phyloP scores from a whole-genome alignment of 2,888 invertebrate species.

The Drosophila conformis region DNA sequence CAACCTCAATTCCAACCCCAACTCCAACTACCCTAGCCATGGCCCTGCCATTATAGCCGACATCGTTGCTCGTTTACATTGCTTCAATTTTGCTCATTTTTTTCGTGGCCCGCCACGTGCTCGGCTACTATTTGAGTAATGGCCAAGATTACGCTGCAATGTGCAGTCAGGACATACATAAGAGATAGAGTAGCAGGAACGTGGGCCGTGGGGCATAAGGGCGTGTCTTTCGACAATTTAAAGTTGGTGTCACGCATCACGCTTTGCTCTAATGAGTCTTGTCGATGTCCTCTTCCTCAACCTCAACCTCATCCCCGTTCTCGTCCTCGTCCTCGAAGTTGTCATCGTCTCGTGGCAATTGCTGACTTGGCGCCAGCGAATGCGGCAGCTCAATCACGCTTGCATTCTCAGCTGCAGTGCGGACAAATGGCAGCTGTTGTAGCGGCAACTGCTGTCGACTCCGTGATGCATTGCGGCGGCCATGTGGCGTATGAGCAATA shows the following conservation, averaged over 20 bases:
- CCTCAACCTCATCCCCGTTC: slow-evolving; percentile 24
- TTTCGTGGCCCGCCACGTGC: slow-evolving; percentile 58
- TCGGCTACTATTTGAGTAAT: slow-evolving; percentile 73
- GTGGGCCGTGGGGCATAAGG: slow-evolving; percentile 7
- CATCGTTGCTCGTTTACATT: slow-evolving; percentile 44
- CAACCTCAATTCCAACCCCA: neutral
- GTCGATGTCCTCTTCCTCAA: slow-evolving; percentile 32
- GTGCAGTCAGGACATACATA: slow-evolving; percentile 47
- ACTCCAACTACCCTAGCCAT: neutral
- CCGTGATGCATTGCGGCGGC: slow-evolving; percentile 38
- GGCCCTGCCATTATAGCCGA: neutral
- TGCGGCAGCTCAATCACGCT: slow-evolving; percentile 63
- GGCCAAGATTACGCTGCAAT: slow-evolving; percentile 74
- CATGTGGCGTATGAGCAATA: slow-evolving; percentile 61
- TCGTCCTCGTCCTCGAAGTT: slow-evolving; percentile 13
- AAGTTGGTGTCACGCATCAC: slow-evolving; percentile 76
- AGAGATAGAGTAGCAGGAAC: neutral
- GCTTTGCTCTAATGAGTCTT: slow-evolving; percentile 70
- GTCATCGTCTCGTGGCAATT: slow-evolving; percentile 55
- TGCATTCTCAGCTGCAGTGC: slow-evolving; percentile 24
- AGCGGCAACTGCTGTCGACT: slow-evolving; percentile 19
- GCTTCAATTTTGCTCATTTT: slow-evolving; percentile 34
- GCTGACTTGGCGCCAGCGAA: slow-evolving; percentile 69
- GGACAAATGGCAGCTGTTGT: slow-evolving; percentile 3
- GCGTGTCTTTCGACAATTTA: slow-evolving; percentile 66